Evolutionary conservation across 2,797 vertebrate genomes (phyloP).

Genomic region (Arctocebus calabarensis): DNA sequence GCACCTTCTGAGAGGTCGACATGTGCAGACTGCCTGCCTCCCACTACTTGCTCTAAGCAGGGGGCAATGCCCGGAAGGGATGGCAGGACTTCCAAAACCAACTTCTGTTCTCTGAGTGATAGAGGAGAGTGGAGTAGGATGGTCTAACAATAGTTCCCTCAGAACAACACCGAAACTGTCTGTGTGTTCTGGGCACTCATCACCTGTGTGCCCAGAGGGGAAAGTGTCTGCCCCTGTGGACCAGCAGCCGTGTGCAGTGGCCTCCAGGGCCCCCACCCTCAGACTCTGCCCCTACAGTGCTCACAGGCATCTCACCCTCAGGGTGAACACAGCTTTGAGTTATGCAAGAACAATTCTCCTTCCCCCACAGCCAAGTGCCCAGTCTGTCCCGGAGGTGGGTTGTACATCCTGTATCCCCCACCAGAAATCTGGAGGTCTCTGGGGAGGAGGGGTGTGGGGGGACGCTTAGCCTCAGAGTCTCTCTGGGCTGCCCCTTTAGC

Average conservation of each 20-base stretch:
- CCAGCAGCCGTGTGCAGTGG: background rate
- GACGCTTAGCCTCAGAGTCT: fast-evolving
- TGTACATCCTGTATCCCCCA: background rate
- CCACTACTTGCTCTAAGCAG: background rate
- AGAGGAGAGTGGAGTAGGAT: fast-evolving
- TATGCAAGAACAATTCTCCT: background rate
- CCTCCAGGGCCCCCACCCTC: fast-evolving
- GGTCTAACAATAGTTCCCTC: fast-evolving
- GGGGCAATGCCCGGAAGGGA: background rate
- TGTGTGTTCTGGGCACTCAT: fast-evolving
- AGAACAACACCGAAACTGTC: fast-evolving
- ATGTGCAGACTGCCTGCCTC: fast-evolving
- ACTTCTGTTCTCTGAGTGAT: fast-evolving
- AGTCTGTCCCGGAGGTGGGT: background rate
- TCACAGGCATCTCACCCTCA: fast-evolving
- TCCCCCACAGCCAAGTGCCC: background rate
- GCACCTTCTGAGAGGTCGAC: fast-evolving
- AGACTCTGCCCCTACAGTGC: background rate
- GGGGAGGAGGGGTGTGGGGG: background rate
- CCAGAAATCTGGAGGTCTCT: background rate
- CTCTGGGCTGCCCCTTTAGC: background rate
- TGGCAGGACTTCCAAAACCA: fast-evolving
- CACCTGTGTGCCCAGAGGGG: background rate
- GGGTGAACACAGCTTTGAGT: fast-evolving
- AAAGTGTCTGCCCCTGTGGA: background rate